phyloP scores from a whole-genome alignment of 2,113 vertebrate genomes.

The Girardinichthys multiradiatus region DNA sequence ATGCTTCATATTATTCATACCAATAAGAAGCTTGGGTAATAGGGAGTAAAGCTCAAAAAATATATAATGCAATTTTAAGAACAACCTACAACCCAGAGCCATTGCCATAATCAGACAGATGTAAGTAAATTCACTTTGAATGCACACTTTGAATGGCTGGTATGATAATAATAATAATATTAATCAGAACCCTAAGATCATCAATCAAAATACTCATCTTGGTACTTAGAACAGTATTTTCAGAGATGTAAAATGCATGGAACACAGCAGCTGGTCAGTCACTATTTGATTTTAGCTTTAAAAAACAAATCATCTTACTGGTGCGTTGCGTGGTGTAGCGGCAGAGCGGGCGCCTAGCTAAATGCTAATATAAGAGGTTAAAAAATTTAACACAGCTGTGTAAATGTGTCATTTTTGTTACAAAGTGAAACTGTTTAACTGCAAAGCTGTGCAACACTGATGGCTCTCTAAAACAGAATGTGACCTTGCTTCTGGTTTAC shows the following conservation, averaged over 20 bases:
- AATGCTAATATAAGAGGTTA: too few species aligned
- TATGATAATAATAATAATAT: background rate
- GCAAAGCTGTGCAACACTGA: too few species aligned
- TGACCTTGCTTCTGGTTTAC: too few species aligned
- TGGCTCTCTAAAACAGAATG: too few species aligned
- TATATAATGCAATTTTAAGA: background rate
- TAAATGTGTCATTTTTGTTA: too few species aligned
- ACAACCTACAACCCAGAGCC: too few species aligned
- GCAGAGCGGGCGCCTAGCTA: too few species aligned
- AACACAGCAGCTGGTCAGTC: background rate
- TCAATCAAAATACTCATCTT: background rate
- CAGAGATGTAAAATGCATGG: background rate
- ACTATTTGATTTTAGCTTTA: background rate
- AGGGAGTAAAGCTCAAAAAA: background rate
- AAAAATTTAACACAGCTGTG: too few species aligned
- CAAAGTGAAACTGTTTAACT: too few species aligned
- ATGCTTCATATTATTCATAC: background rate
- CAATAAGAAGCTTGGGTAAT: background rate
- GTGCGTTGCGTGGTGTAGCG: too few species aligned
- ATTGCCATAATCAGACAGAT: background rate
- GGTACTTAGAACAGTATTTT: background rate
- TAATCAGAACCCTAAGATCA: background rate
- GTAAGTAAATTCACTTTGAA: background rate
- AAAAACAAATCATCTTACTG: background rate
- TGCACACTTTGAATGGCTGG: background rate